Base-by-base conservation (phyloP, 2,888 invertebrate species). In the Xanthostigma xanthostigma region DNA sequence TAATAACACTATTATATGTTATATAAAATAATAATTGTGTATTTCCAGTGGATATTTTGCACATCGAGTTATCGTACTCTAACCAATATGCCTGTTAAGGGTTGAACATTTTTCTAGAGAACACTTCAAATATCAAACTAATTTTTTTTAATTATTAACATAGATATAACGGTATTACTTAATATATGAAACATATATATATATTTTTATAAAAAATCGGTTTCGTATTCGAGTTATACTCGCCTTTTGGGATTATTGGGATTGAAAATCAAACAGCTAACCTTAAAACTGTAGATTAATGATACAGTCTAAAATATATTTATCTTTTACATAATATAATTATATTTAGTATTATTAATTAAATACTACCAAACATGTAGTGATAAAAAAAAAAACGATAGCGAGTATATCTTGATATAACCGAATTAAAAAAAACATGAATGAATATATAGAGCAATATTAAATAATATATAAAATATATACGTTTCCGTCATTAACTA, bases 131-230 rank as follows among this genome's bases (percentile, higher is more conserved):
- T 27, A 27, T 27, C 27, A 27, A 27, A 27, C 27, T 27, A 12
- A 12, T 36, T 44, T 36, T 44, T 42, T 17, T 36, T 44, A 36
- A 44, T 44, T 44, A 36, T 44, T 12, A 44, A 36, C 36, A 36
- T 44, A 36, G 13, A 35, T 27, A 36, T 12, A 35, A 36, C 13
- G 36, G 36, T 44, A 44, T 36, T 35, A 39, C 27, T 42, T 42
- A 42, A 27, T 27, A 27, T 27, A 17, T 42, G 17, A 40, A 40
- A 46, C 39, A 38, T 27, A 38, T 36, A 46, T 40, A 46, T 46
- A 46, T 46, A 46, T 46, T 46, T 46, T 46, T 46, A 46, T 46
- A 46, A 46, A 40, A 46, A n/a, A 9, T 46, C 40, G 46, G 46
- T 33, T 34, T 35, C 11, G 35, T 46, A 39, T 17, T 35, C 34